Evolutionary conservation across 2,797 vertebrate genomes (phyloP).

Genomic region (Hybognathus amarus): DNA sequence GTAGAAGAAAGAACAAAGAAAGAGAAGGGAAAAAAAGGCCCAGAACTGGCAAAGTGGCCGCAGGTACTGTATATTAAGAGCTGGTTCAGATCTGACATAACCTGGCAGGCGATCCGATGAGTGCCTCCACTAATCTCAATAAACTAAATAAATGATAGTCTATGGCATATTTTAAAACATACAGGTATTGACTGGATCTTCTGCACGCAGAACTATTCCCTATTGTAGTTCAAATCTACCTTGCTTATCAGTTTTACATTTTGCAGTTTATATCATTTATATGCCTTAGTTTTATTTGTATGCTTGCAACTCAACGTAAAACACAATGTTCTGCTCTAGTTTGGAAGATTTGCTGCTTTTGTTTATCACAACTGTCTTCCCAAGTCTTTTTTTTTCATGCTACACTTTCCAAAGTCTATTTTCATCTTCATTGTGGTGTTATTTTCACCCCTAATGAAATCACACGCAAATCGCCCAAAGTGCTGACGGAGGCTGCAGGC

Average conservation of each 20-base stretch:
- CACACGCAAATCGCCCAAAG: slow-evolving; percentile 79
- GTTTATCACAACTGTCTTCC: slow-evolving; percentile 35
- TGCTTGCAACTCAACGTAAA: slow-evolving; percentile 3
- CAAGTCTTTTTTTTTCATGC: slow-evolving; percentile 42
- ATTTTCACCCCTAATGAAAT: slow-evolving; percentile 81
- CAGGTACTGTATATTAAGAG: slow-evolving; percentile 81
- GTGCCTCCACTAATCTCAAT: not conserved
- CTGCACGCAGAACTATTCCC: not conserved
- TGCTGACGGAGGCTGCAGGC: slow-evolving; percentile 78
- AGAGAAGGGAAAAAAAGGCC: slow-evolving; percentile 35
- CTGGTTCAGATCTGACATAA: slow-evolving; percentile 84
- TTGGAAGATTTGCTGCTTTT: slow-evolving; percentile 49
- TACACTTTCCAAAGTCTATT: slow-evolving; percentile 75
- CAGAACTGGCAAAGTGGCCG: slow-evolving; percentile 80
- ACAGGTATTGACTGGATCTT: not conserved
- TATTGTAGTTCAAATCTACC: not conserved
- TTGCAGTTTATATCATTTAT: not conserved
- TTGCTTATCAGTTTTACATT: slow-evolving; percentile 8
- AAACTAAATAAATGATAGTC: not conserved
- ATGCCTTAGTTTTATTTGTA: not conserved
- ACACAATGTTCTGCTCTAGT: slow-evolving; percentile 44
- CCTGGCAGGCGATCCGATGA: not conserved
- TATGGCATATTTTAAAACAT: not conserved
- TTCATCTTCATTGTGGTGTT: slow-evolving; percentile 75
- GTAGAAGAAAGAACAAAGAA: slow-evolving; percentile 34